Conservation (phyloP, 2,797 vertebrate species). For the Pelodytes ibericus region DNA sequence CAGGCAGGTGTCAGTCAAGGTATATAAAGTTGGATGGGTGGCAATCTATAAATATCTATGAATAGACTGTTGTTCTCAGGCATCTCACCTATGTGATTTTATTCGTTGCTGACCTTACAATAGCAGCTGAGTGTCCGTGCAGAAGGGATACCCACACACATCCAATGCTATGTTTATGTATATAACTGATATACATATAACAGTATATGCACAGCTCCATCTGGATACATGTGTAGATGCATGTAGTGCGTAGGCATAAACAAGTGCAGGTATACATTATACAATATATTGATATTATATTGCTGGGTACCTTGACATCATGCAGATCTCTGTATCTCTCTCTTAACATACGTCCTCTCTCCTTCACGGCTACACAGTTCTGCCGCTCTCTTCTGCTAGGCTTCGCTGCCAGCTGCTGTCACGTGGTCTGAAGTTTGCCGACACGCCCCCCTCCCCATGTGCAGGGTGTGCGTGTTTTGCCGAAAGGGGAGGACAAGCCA, state of each 20-base stretch:
- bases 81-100: no score
- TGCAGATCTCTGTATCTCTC: neutral
- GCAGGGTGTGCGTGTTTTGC: constrained; percentile 38
- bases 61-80: no score
- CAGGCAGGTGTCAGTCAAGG: neutral
- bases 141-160: neutral
- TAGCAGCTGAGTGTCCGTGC: no score
- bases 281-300: no score
- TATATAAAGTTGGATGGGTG: neutral
- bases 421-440: constrained; percentile 32
- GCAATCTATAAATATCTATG: no score
- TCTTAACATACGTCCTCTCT: neutral
- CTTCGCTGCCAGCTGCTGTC: constrained; percentile 28
- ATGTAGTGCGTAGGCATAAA: no score
- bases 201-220: no score
- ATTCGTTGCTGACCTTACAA: no score
- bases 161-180: no score
- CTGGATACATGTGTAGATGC: no score
- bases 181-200: no score
- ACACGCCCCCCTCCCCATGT: constrained; percentile 49
- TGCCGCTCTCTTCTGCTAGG: neutral
- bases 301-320: neutral
- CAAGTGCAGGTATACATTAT: no score
- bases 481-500: neutral
- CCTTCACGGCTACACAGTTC: neutral